A percentile compares a stretch with the other conserved stretches of the same genome.
Evolutionary conservation across 2,888 invertebrate species (phyloP).

Genomic region (Lymantria monacha): DNA sequence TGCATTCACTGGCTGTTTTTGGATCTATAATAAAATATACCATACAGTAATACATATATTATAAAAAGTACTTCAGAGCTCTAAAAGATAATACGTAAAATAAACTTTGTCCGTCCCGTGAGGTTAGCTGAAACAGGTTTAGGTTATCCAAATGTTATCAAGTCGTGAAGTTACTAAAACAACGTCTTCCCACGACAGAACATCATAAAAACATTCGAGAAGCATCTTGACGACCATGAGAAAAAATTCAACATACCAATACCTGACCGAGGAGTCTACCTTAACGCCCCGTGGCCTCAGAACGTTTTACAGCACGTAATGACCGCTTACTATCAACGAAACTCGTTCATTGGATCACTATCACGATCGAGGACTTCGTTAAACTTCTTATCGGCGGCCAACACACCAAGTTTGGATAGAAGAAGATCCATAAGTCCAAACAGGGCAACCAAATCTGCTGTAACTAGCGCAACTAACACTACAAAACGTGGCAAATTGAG

Average conservation of each 20-base stretch:
- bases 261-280: slow-evolving; percentile 51
- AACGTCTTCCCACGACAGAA: slow-evolving; percentile 45
- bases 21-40: too few relatives aligned
- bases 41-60: too few relatives aligned
- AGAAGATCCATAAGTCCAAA: slow-evolving; percentile 61
- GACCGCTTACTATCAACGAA: slow-evolving; percentile 62
- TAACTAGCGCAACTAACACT: slow-evolving; percentile 48
- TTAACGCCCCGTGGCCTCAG: slow-evolving; percentile 70
- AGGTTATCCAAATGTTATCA: not conserved
- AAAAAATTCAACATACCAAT: slow-evolving; percentile 66
- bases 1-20: too few relatives aligned
- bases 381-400: slow-evolving; percentile 58
- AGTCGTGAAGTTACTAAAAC: slow-evolving; percentile 6
- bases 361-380: slow-evolving; percentile 82
- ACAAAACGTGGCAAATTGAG: slow-evolving; percentile 54
- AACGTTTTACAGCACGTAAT: slow-evolving; percentile 72
- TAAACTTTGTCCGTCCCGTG: slow-evolving; percentile 2
- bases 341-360: slow-evolving; percentile 77
- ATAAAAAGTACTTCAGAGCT: slow-evolving; percentile 1
- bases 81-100: not conserved
- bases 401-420: slow-evolving; percentile 58
- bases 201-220: slow-evolving; percentile 58
- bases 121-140: not conserved
- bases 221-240: slow-evolving; percentile 73
- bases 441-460: slow-evolving; percentile 52